These are phyloP conservation scores for Atrina japonica DNA, from an alignment of 2,888 invertebrate species.

Conservation along the genomic window DNA sequence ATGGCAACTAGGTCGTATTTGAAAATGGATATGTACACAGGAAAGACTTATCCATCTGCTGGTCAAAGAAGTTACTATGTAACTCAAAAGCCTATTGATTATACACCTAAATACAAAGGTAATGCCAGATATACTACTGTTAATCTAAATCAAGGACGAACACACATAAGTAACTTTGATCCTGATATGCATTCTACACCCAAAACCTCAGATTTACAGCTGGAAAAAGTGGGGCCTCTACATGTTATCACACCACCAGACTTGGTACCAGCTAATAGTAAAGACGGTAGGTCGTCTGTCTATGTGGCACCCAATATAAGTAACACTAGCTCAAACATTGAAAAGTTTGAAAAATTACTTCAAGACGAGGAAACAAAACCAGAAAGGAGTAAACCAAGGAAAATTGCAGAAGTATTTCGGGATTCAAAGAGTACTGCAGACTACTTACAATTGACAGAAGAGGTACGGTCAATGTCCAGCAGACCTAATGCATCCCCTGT, in stretches of 20 bases:
- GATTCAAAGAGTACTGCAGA: slow-evolving; percentile 20
- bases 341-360: slow-evolving; percentile 18
- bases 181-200: slow-evolving; percentile 40
- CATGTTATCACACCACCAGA: slow-evolving; percentile 18
- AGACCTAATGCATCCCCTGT: slow-evolving; percentile 59
- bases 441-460: slow-evolving; percentile 44
- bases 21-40: too few species aligned
- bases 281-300: slow-evolving; percentile 7
- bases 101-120: too few species aligned
- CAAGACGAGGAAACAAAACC: slow-evolving; percentile 4
- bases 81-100: too few species aligned
- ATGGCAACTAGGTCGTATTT: too few species aligned
- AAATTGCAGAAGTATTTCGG: slow-evolving; percentile 20
- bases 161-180: slow-evolving; percentile 3
- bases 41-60: too few species aligned
- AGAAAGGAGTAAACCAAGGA: slow-evolving; percentile 22
- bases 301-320: too few species aligned
- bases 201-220: slow-evolving; percentile 31
- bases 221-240: background rate
- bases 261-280: slow-evolving; percentile 9
- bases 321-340: slow-evolving; percentile 1
- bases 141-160: too few species aligned
- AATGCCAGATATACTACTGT: too few species aligned
- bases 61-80: too few species aligned
- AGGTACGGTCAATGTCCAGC: slow-evolving; percentile 48